These are phyloP conservation scores for Xyliphius kryptos DNA, from an alignment of 2,113 vertebrate species.

Conservation along the genomic window DNA sequence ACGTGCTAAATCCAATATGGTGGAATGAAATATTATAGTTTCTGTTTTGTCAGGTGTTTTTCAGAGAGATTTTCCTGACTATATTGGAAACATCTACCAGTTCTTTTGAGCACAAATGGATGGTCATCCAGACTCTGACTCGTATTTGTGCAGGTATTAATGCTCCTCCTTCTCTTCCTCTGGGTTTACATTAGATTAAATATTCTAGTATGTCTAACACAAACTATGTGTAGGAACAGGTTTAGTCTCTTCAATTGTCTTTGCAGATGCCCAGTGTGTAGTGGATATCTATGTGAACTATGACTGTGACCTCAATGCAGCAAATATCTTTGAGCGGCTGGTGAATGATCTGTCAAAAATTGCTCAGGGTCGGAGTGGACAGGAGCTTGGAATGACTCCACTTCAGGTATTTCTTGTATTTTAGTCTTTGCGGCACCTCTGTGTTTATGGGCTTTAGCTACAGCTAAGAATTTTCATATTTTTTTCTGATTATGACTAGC, in stretches of 20 bases:
- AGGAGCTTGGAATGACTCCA: conserved; percentile 91
- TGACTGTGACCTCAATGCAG: too few species aligned
- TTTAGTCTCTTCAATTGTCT: neutral
- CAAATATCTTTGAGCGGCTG: conserved; percentile 96
- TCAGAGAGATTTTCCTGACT: conserved; percentile 96
- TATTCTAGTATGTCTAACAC: too few species aligned
- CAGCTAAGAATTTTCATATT: too few species aligned
- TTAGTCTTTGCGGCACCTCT: neutral
- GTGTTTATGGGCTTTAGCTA: too few species aligned
- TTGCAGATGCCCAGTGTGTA: conserved; percentile 95
- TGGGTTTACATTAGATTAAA: too few species aligned
- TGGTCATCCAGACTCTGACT: conserved; percentile 97
- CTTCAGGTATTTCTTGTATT: conserved; percentile 82
- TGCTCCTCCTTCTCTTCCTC: neutral
- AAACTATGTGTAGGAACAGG: too few species aligned
- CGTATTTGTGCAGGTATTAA: conserved; percentile 91
- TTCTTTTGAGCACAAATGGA: conserved; percentile 98
- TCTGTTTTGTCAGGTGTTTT: conserved; percentile 77
- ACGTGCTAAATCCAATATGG: too few species aligned
- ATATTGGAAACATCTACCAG: conserved; percentile 94
- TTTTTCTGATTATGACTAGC: too few species aligned
- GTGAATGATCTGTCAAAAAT: conserved; percentile 97
- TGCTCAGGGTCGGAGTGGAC: conserved; percentile 89
- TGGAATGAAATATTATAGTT: neutral
- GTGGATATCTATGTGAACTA: too few species aligned